Percentiles rank a stretch among this genome's conserved stretches.
phyloP scores from a whole-genome alignment of 2,113 vertebrate species.

The Mystacornis crossleyi region DNA sequence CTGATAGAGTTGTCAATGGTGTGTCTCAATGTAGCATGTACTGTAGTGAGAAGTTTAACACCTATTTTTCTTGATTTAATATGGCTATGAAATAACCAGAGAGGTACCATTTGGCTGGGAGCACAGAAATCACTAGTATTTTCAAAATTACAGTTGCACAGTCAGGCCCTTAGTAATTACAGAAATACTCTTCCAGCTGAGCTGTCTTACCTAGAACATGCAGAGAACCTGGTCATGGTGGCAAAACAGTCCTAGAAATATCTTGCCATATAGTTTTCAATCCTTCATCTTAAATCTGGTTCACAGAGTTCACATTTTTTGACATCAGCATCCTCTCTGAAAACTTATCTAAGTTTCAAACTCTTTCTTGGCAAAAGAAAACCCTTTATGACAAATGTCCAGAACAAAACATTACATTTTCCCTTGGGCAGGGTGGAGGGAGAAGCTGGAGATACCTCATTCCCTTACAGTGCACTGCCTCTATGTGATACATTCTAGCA shows the following conservation, averaged over 20 bases:
- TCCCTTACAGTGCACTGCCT: background rate
- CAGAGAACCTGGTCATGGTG: background rate
- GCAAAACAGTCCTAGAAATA: background rate
- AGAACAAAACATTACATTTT: background rate
- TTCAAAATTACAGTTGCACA: background rate
- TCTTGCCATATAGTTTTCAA: background rate
- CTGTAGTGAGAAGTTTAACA: background rate
- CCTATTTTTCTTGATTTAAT: background rate
- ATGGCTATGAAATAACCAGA: background rate
- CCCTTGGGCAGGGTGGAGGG: background rate
- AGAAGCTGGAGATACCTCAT: background rate
- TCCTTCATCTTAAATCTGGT: background rate
- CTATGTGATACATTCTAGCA: background rate
- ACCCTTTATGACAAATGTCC: background rate
- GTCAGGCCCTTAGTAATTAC: background rate
- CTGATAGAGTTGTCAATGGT: background rate
- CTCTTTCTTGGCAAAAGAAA: background rate
- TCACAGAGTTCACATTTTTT: background rate
- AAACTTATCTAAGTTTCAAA: background rate
- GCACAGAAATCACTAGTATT: background rate
- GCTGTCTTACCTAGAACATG: background rate
- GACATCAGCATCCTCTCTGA: background rate
- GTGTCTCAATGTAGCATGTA: background rate
- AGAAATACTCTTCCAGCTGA: background rate
- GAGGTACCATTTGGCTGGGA: background rate